These are phyloP conservation scores for Uromys caudimaculatus DNA, from an alignment of 2,797 vertebrate genomes.

Conservation along the genomic window DNA sequence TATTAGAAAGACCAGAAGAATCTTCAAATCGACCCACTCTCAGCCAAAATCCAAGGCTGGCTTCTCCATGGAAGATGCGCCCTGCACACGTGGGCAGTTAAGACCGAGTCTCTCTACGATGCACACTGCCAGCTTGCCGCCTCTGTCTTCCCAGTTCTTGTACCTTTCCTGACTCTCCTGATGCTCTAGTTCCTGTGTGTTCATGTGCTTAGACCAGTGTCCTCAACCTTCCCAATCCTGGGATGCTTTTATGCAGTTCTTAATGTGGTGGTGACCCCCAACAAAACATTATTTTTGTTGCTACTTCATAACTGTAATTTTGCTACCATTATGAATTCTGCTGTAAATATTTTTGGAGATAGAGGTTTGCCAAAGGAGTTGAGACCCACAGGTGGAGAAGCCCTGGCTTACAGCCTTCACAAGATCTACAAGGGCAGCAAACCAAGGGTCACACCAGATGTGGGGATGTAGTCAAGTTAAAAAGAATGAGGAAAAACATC, in stretches of 20 bases:
- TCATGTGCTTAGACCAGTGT: neutral
- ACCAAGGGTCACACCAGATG: neutral
- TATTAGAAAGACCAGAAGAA: neutral
- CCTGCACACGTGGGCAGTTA: neutral
- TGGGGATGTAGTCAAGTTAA: neutral
- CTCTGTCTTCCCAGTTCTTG: neutral
- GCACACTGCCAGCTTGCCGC: accelerated
- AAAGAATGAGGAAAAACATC: neutral
- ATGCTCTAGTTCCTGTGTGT: neutral
- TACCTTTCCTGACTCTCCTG: neutral
- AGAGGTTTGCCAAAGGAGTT: neutral
- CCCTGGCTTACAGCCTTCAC: neutral
- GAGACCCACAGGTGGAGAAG: neutral
- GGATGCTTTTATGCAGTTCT: neutral
- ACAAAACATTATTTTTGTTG: neutral
- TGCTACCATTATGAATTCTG: neutral
- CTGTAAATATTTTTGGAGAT: neutral
- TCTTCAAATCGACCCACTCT: neutral
- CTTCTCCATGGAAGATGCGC: neutral
- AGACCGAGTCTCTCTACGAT: neutral
- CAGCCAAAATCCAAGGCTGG: neutral
- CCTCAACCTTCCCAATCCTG: neutral
- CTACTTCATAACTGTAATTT: neutral
- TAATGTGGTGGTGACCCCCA: neutral
- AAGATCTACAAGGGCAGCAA: neutral